Base-by-base conservation (phyloP, 1,140 invertebrate species). In the Leptinotarsa undecemlineata region DNA sequence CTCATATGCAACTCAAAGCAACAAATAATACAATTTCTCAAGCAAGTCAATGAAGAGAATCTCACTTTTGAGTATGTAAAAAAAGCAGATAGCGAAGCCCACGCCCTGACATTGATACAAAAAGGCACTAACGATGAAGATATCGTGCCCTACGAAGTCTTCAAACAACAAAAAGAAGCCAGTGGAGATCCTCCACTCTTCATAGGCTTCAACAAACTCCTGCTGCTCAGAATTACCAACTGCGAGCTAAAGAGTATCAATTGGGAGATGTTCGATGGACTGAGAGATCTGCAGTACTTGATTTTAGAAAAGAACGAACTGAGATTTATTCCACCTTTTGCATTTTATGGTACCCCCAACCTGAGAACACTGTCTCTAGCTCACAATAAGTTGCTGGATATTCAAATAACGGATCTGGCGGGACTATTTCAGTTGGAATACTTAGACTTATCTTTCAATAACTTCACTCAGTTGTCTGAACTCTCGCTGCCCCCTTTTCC, bases 221-320 rank as follows among this genome's bases (percentile, higher is more conserved):
- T 87, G 47, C 87, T 91, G 67, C 78, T 92, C 48, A 83, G 90
- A 76, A 87, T 91, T 3, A 86, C 87, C 20, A 84, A 86, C 26
- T 92, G 91, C 77, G 85, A 88, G 23, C 76, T 92, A 21, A 87
- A 88, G 76, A 87, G 90, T 76, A 82, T 92, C 72, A 88, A 89
- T 70, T 92, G 91, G 90, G 89, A 92, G 81, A 90, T 92, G 88
- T 92, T 92, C 79, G 88, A 91, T 72, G 90, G 90, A 17, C 80
- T 92, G 3, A 80, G 86, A 3, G 88, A 87, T 68, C 78, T 92
- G 13, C 84, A 88, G 73, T 89, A 88, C 77, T 85, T 92, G 19
- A 89, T 90, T 23, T 79, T 92, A 42, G 90, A 91, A 66, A 87
- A 87, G 71, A 92, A 92, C 77, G 86, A 87, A 61, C 86, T 92